Percentiles rank a stretch among this genome's conserved stretches.
Conservation (phyloP, 2,888 invertebrate species). For the Cryptops parisi region DNA sequence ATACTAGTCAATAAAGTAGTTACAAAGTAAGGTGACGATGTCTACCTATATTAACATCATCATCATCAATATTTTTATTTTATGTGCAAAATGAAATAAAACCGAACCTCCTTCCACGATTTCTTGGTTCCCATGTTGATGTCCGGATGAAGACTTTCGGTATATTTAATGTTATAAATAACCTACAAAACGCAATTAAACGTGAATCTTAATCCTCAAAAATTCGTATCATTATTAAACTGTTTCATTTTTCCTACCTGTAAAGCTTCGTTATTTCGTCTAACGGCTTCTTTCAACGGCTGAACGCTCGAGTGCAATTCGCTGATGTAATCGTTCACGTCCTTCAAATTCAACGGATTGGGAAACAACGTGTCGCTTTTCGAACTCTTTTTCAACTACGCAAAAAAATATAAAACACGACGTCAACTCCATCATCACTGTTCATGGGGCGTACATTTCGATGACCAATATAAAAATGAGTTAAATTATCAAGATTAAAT, state of each 20-base stretch:
- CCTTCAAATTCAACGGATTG: background rate
- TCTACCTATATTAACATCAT: too few relatives aligned
- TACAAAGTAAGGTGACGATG: too few relatives aligned
- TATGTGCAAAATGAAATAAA: too few relatives aligned
- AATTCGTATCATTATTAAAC: too few relatives aligned
- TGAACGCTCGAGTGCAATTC: background rate
- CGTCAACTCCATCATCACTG: too few relatives aligned
- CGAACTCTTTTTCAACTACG: background rate
- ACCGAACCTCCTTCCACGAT: background rate
- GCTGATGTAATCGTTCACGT: background rate
- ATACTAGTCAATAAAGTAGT: background rate
- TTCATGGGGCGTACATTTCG: too few relatives aligned
- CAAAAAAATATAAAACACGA: too few relatives aligned
- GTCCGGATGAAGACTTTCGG: background rate
- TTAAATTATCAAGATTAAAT: too few relatives aligned
- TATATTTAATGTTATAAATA: background rate
- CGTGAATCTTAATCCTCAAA: too few relatives aligned
- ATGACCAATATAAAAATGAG: too few relatives aligned
- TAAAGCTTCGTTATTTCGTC: background rate
- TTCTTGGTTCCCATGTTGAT: background rate
- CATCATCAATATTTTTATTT: too few relatives aligned
- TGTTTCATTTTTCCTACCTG: too few relatives aligned
- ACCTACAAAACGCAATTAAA: background rate
- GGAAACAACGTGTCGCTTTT: background rate
- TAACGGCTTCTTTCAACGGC: background rate